These are phyloP conservation scores for Fragum whitleyi DNA, from an alignment of 2,888 invertebrate genomes.

Conservation along the genomic window DNA sequence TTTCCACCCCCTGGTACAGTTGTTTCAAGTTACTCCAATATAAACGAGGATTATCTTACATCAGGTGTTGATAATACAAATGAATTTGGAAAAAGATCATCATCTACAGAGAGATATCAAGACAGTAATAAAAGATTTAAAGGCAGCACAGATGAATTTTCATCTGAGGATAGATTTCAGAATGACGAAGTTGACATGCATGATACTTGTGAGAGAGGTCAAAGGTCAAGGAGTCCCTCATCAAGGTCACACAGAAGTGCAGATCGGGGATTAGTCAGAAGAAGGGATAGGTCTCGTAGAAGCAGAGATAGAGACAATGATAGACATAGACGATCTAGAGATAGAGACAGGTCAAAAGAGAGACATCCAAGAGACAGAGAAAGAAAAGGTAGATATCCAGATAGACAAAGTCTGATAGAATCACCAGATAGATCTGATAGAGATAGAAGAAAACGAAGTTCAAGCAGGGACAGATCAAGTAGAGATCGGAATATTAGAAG, in stretches of 20 bases:
- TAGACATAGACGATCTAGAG: neutral
- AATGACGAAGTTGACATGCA: neutral
- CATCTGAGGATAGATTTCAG: neutral
- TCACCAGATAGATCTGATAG: neutral
- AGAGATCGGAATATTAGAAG: neutral
- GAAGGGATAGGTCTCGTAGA: neutral
- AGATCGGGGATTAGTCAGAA: neutral
- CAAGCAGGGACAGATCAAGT: constrained; percentile 1
- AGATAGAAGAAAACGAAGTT: neutral
- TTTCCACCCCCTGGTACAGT: constrained; percentile 15
- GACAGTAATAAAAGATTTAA: constrained; percentile 12
- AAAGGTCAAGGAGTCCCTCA: constrained; percentile 14
- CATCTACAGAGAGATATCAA: neutral
- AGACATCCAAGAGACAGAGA: neutral
- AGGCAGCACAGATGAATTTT: neutral
- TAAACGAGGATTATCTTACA: neutral
- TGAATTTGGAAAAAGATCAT: neutral
- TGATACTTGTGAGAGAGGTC: neutral
- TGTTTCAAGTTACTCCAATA: neutral
- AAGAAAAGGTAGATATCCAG: neutral
- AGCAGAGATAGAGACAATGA: neutral
- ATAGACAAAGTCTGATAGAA: neutral
- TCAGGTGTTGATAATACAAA: neutral
- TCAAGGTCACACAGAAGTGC: neutral
- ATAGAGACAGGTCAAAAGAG: neutral